Conservation (phyloP, 2,113 vertebrate species). For the Motacilla tschutschensis region DNA sequence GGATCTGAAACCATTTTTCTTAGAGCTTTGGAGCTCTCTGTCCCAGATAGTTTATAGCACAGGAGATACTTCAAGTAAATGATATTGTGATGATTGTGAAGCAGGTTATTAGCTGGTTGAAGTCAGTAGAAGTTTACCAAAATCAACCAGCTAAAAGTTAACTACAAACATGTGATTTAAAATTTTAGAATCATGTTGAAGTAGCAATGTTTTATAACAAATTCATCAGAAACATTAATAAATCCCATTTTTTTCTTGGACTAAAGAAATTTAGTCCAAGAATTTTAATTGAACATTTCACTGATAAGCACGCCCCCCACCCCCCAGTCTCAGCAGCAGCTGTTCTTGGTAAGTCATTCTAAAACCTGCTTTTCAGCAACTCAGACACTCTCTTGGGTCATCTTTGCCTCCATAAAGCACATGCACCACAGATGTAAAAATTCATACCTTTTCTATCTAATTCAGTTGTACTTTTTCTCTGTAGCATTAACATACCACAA, state of each 20-base stretch:
- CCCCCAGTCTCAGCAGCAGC: background rate
- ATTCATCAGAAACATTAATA: background rate
- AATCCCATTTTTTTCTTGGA: background rate
- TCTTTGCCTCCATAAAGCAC: conserved; percentile 3
- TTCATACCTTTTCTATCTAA: background rate
- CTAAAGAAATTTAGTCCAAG: background rate
- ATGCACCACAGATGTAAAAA: conserved; percentile 16
- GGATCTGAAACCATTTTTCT: background rate
- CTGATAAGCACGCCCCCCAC: accelerated
- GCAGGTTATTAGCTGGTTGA: background rate
- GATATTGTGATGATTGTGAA: background rate
- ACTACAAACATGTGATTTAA: background rate
- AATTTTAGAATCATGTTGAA: background rate
- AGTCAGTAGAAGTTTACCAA: background rate
- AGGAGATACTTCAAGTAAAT: background rate
- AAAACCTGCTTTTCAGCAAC: conserved; percentile 12
- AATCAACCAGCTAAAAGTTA: background rate
- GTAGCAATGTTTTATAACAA: background rate
- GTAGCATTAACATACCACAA: background rate
- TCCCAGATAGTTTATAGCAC: background rate
- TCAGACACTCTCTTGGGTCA: background rate
- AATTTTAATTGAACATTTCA: background rate
- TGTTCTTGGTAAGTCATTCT: background rate
- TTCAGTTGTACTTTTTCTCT: conserved; percentile 1
- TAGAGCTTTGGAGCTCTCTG: background rate